These are phyloP conservation scores for Eupithecia pulchellata DNA, from an alignment of 2,888 invertebrate genomes.

Conservation along the genomic window DNA sequence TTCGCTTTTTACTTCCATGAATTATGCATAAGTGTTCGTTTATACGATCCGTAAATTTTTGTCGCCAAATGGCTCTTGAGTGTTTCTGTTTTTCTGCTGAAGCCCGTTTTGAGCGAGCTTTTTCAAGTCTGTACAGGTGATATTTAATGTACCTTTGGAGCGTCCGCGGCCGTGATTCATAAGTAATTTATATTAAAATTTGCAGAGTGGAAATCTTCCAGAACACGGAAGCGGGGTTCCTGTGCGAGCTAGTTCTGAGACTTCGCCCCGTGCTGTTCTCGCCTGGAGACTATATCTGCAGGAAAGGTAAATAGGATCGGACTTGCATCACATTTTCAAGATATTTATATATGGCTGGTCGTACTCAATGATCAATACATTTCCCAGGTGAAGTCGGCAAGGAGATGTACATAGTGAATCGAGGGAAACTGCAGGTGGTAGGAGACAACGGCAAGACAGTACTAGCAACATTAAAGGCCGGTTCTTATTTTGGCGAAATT, in stretches of 20 bases:
- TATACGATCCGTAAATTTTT: constrained; percentile 80
- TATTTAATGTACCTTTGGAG: constrained; percentile 45
- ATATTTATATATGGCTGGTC: neutral
- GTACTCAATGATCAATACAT: constrained; percentile 34
- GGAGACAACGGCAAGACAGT: constrained; percentile 98
- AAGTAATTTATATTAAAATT: constrained; percentile 32
- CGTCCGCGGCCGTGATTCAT: constrained; percentile 30
- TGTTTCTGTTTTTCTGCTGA: constrained; percentile 60
- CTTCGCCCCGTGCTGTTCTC: constrained; percentile 98
- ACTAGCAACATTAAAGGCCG: constrained; percentile 98
- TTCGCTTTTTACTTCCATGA: constrained; percentile 82
- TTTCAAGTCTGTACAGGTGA: constrained; percentile 48
- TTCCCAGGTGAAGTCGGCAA: constrained; percentile 98
- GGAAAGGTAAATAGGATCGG: constrained; percentile 91
- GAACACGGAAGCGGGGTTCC: constrained; percentile 99
- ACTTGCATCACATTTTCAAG: constrained; percentile 4
- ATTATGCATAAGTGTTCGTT: constrained; percentile 82
- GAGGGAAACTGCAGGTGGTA: constrained; percentile 97
- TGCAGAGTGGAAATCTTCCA: constrained; percentile 98
- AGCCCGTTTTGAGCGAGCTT: constrained; percentile 52
- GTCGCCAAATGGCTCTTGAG: constrained; percentile 72
- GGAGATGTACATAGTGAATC: constrained; percentile 99
- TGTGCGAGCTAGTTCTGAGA: constrained; percentile 97
- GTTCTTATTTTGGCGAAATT: constrained; percentile 99
- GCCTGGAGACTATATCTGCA: constrained; percentile 99